Conservation (phyloP, 2,888 invertebrate species). For the Mermis nigrescens region DNA sequence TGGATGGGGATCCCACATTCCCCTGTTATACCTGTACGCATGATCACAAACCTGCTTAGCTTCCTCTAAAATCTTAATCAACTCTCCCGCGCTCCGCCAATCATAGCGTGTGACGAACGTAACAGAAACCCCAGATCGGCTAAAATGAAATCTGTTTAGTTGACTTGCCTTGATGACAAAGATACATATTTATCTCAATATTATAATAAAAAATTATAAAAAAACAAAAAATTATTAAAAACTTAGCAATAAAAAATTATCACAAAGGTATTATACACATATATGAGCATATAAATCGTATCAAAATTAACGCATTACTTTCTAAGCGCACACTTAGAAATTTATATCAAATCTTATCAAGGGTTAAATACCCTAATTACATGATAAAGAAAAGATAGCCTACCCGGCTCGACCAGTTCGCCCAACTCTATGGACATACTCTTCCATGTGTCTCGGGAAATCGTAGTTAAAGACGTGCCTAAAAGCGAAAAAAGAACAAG, state of each 20-base stretch:
- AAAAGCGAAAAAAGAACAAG: slow-evolving; percentile 21
- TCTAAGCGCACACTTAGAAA: no score
- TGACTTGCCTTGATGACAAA: background rate
- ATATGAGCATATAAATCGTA: no score
- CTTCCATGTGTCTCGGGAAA: slow-evolving; percentile 79
- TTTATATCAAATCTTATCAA: background rate
- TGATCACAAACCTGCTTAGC: slow-evolving; percentile 56
- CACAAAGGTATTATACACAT: no score
- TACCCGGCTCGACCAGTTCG: slow-evolving; percentile 74
- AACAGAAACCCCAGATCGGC: slow-evolving; percentile 55
- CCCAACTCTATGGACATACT: slow-evolving; percentile 87
- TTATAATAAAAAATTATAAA: no score
- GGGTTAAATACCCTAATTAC: background rate
- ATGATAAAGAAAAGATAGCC: background rate
- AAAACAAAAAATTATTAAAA: background rate
- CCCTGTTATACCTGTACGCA: no score
- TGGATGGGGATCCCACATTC: no score
- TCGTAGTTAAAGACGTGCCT: slow-evolving; percentile 76
- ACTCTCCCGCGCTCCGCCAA: slow-evolving; percentile 58
- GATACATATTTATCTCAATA: no score
- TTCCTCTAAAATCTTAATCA: slow-evolving; percentile 67
- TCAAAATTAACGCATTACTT: no score
- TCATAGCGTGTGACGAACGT: slow-evolving; percentile 56
- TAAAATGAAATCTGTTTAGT: slow-evolving; percentile 18
- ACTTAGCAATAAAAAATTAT: background rate